Percentiles rank a stretch among this genome's conserved stretches.
These are phyloP conservation scores for Neotoxoptera formosana DNA, from an alignment of 1,140 invertebrate genomes.

Conservation along the genomic window DNA sequence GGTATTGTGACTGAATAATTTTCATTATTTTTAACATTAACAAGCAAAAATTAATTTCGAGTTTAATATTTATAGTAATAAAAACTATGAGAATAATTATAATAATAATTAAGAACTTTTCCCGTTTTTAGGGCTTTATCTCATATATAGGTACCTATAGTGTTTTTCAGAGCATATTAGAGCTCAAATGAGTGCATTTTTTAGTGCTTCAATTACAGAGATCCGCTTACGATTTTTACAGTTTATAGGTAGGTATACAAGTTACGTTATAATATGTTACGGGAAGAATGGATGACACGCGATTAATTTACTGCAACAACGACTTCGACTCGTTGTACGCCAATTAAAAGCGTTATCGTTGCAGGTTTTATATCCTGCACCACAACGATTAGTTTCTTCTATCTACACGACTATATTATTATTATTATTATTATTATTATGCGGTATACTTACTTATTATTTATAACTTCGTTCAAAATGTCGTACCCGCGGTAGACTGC, in stretches of 20 bases:
- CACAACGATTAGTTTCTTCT: background rate
- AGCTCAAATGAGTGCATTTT: background rate
- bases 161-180: background rate
- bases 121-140: background rate
- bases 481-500: too few species aligned
- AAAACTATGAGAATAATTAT: too few species aligned
- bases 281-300: background rate
- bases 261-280: background rate
- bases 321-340: background rate
- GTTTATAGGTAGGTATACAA: background rate
- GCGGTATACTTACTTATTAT: too few species aligned
- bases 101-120: background rate
- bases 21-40: too few species aligned
- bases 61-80: too few species aligned
- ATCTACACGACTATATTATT: background rate
- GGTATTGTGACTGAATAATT: too few species aligned
- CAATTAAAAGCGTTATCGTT: background rate
- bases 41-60: too few species aligned
- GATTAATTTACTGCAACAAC: slow-evolving; percentile 2
- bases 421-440: too few species aligned
- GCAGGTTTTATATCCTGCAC: background rate
- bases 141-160: background rate
- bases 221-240: background rate
- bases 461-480: too few species aligned
- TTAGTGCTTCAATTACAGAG: background rate